Base-by-base conservation (phyloP, 2,888 invertebrate genomes). In the Yponomeuta plumbellus region DNA sequence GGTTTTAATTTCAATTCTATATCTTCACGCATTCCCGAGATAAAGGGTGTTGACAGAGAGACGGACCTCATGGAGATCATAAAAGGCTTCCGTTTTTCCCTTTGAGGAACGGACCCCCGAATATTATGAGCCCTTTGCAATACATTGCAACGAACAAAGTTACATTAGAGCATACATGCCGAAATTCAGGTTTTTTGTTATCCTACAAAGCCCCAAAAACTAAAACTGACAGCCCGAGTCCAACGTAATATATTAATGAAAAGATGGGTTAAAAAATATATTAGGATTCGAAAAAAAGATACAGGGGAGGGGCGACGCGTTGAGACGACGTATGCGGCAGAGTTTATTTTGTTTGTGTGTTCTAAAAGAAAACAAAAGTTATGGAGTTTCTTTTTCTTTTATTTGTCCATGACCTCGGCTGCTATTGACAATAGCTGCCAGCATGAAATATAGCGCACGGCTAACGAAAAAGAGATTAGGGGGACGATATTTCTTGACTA, bases 361-460 rank as follows among this genome's bases (percentile, higher is more conserved):
- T 83, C 79, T 76, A 79, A 80, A 88, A 87, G 83, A 86, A 86
- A 88, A 89, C 83, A 87, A 88, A 86, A 86, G 80, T 84, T 76
- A 74, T 71, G 77, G 73, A 71, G 80, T 82, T 52, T 86, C 80
- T 87, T 88, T 89, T 88, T 70, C 83, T 88, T 81, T 83, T 87
- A 86, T 88, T 89, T 89, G 89, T 86, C 86, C 84, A 85, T 87
- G 89, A 89, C 89, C 89, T 86, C 88, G 83, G 83, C 75, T 81
- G 79, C 80, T 87, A 88, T 88, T 89, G 89, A 90, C 91, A 91
- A 91, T 89, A 84, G 85, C 88, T 88, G 88, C 86, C 88, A 85
- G 86, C 84, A 90, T 90, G 89, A 91, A 89, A 88, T 90, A 91
- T 89, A 87, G 88, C 80, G 84, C 80, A 83, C 79, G 83, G 84